Percentiles rank a stretch among this genome's conserved stretches.
Evolutionary conservation across 1,140 invertebrate genomes (phyloP).

Genomic region (Drepana arcuata): DNA sequence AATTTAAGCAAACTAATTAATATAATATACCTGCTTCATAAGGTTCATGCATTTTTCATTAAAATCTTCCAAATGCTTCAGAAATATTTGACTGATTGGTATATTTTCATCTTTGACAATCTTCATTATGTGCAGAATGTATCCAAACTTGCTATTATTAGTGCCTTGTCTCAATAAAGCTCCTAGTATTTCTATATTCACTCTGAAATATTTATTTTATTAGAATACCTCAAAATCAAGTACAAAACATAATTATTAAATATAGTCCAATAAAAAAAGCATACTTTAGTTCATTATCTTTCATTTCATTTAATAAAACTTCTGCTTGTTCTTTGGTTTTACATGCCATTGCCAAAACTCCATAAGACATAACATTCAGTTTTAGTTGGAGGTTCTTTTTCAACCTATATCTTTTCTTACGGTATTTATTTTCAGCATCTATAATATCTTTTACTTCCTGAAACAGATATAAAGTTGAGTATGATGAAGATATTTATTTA

Average conservation of each 20-base stretch:
- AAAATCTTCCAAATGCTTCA: conserved; percentile 72
- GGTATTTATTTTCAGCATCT: conserved; percentile 44
- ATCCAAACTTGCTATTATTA: conserved; percentile 73
- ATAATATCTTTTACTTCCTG: conserved; percentile 78
- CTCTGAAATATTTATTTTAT: conserved; percentile 46
- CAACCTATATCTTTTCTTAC: conserved; percentile 32
- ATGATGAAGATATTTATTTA: background rate
- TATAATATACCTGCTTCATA: conserved; percentile 29
- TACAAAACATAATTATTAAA: background rate
- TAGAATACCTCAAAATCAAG: background rate
- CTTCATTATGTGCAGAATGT: conserved; percentile 79
- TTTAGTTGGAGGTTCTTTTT: conserved; percentile 70
- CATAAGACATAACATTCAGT: conserved; percentile 88
- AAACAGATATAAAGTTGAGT: conserved; percentile 19
- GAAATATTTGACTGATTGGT: conserved; percentile 72
- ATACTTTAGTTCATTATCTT: conserved; percentile 75
- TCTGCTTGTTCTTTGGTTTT: conserved; percentile 72
- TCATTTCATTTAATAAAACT: conserved; percentile 80
- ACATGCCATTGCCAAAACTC: conserved; percentile 86
- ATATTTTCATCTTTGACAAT: conserved; percentile 74
- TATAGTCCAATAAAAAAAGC: conserved; percentile 3
- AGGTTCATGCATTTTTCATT: conserved; percentile 57
- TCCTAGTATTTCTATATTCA: conserved; percentile 82
- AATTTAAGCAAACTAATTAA: too few species aligned
- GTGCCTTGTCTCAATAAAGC: conserved; percentile 78